phyloP scores from a whole-genome alignment of 2,888 invertebrate genomes.

The Barypeithes pellucidus region DNA sequence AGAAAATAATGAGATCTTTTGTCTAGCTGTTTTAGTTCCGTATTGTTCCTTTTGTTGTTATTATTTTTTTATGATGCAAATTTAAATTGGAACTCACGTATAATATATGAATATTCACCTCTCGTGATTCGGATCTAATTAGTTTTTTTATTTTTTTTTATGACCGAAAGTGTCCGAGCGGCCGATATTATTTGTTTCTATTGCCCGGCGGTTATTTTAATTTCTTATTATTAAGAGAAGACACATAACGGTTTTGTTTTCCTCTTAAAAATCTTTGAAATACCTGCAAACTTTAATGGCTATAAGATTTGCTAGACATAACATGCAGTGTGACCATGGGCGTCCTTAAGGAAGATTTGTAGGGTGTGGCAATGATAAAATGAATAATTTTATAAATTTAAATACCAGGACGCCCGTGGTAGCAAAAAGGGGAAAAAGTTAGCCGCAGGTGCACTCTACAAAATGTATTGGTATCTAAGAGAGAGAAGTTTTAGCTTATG shows the following conservation, averaged over 20 bases:
- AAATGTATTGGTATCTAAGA: no score
- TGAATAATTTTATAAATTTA: no score
- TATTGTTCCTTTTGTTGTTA: conserved; percentile 40
- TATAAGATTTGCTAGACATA: no score
- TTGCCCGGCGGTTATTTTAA: conserved; percentile 2
- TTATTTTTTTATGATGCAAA: conserved; percentile 44
- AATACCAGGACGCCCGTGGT: no score
- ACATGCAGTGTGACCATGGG: no score
- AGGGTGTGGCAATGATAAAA: no score
- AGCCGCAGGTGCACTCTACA: no score
- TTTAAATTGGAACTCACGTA: conserved; percentile 42
- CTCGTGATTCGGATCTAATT: conserved; percentile 16
- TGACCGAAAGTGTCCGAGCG: conserved; percentile 9
- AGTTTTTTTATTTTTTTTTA: conserved; percentile 22
- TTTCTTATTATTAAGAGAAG: neutral
- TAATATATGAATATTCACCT: conserved; percentile 34
- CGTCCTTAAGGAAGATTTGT: no score
- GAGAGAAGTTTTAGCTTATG: no score
- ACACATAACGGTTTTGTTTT: conserved; percentile 9
- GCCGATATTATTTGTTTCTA: conserved; percentile 11
- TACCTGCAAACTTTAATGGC: neutral
- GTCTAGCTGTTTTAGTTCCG: conserved; percentile 40
- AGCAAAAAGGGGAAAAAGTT: no score
- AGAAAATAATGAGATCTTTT: conserved; percentile 49
- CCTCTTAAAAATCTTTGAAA: neutral